phyloP scores from a whole-genome alignment of 2,888 invertebrate species.

The Dorcus parallelipipedus region DNA sequence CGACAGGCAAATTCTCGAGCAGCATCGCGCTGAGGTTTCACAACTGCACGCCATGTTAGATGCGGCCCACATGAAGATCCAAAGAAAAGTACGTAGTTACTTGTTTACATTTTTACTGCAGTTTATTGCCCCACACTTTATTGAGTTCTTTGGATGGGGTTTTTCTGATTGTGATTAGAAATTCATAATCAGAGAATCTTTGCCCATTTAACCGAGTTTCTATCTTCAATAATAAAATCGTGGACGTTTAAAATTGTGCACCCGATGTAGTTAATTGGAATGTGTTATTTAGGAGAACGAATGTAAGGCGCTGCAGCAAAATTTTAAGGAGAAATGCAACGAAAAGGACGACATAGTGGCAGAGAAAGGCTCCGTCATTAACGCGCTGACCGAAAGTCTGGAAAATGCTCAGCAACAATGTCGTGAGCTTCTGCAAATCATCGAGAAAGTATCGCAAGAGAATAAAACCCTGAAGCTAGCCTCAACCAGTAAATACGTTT shows the following conservation, averaged over 20 bases:
- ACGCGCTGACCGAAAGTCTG: constrained; percentile 24
- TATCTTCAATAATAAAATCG: too few relatives aligned
- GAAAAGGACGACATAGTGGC: constrained; percentile 25
- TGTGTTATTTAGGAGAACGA: constrained; percentile 23
- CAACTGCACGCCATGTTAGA: constrained; percentile 25
- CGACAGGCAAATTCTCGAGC: constrained; percentile 28
- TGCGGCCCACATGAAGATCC: constrained; percentile 17
- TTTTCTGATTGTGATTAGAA: too few relatives aligned
- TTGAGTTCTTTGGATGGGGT: background rate
- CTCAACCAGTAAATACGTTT: constrained; percentile 11
- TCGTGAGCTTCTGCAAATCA: constrained; percentile 22
- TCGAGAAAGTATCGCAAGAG: constrained; percentile 21
- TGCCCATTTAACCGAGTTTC: too few relatives aligned
- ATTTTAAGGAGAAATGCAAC: constrained; percentile 14
- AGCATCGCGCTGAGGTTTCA: constrained; percentile 24
- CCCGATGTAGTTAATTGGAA: too few relatives aligned
- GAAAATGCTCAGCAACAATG: constrained; percentile 26
- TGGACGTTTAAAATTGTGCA: too few relatives aligned
- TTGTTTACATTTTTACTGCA: background rate
- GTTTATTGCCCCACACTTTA: background rate
- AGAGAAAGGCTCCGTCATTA: constrained; percentile 25
- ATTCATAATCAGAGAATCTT: too few relatives aligned
- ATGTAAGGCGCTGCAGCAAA: constrained; percentile 19
- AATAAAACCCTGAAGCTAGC: constrained; percentile 21
- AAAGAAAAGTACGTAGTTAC: constrained; percentile 18